phyloP scores from a whole-genome alignment of 2,888 invertebrate genomes.

The Ferrisia virgata region DNA sequence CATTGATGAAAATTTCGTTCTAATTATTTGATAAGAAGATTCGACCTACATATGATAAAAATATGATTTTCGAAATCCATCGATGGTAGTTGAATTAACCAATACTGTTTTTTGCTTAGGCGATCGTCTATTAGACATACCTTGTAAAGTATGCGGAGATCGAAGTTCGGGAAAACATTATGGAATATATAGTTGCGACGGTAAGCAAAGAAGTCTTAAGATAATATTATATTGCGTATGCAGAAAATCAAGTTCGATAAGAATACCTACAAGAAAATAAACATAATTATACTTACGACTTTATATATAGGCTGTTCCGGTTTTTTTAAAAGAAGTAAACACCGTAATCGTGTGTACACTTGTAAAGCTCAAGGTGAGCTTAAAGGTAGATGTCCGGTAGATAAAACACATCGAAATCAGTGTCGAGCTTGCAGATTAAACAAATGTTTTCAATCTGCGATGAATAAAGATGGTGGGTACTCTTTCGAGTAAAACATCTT shows the following conservation, averaged over 20 bases:
- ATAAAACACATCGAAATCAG: constrained; percentile 95
- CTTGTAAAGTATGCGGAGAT: constrained; percentile 98
- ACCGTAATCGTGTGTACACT: constrained; percentile 91
- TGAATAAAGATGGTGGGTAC: constrained; percentile 95
- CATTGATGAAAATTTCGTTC: no score
- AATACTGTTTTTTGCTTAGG: constrained; percentile 59
- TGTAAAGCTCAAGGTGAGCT: constrained; percentile 93
- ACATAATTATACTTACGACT: neutral
- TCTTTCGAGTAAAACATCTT: no score
- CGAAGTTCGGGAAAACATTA: constrained; percentile 99
- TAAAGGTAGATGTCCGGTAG: constrained; percentile 91
- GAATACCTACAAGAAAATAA: neutral
- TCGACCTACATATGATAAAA: no score
- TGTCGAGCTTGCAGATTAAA: constrained; percentile 91
- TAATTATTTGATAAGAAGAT: no score
- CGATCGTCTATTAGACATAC: constrained; percentile 95
- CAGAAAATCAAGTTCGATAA: neutral
- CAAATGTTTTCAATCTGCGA: constrained; percentile 92
- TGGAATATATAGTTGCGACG: constrained; percentile 98
- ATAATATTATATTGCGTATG: no score
- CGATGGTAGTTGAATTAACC: no score
- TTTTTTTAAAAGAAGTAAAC: constrained; percentile 94
- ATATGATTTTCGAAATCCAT: no score
- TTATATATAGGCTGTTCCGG: constrained; percentile 76
- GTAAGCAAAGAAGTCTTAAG: constrained; percentile 63